These are phyloP conservation scores for Cephus cinctus DNA, from an alignment of 1,140 invertebrate genomes.

Conservation along the genomic window DNA sequence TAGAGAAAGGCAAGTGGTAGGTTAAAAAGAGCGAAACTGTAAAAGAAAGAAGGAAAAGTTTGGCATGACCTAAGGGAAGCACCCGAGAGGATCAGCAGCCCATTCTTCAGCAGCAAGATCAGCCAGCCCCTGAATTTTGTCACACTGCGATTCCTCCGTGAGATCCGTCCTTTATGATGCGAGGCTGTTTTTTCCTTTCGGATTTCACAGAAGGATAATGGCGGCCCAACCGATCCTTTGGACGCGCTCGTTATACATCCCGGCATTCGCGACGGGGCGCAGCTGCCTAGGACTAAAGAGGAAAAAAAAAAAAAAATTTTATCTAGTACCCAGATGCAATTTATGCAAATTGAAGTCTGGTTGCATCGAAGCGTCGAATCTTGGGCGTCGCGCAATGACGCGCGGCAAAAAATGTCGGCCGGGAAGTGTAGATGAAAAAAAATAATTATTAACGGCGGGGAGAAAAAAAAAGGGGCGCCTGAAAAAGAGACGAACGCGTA, in stretches of 20 bases:
- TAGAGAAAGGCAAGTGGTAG: slow-evolving; percentile 10
- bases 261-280: slow-evolving; percentile 50
- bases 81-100: slow-evolving; percentile 7
- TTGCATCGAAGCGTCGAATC: no score
- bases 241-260: slow-evolving; percentile 55
- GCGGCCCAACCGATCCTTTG: slow-evolving; percentile 47
- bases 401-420: not conserved
- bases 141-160: slow-evolving; percentile 44
- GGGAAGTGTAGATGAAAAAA: not conserved
- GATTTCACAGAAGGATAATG: slow-evolving; percentile 50
- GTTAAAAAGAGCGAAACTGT: slow-evolving; percentile 12
- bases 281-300: slow-evolving; percentile 33
- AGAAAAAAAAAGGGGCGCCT: not conserved
- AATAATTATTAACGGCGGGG: not conserved
- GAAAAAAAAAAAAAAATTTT: not conserved
- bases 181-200: slow-evolving; percentile 40
- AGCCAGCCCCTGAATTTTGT: slow-evolving; percentile 48
- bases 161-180: slow-evolving; percentile 47
- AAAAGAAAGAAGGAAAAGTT: slow-evolving; percentile 13
- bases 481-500: not conserved
- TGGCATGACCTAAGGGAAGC: slow-evolving; percentile 18
- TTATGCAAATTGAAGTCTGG: not conserved
- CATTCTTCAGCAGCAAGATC: slow-evolving; percentile 20
- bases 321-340: not conserved
- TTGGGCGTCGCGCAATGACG: no score